Evolutionary conservation across 2,888 invertebrate genomes (phyloP).

Genomic region (Caenorhabditis uteleia): DNA sequence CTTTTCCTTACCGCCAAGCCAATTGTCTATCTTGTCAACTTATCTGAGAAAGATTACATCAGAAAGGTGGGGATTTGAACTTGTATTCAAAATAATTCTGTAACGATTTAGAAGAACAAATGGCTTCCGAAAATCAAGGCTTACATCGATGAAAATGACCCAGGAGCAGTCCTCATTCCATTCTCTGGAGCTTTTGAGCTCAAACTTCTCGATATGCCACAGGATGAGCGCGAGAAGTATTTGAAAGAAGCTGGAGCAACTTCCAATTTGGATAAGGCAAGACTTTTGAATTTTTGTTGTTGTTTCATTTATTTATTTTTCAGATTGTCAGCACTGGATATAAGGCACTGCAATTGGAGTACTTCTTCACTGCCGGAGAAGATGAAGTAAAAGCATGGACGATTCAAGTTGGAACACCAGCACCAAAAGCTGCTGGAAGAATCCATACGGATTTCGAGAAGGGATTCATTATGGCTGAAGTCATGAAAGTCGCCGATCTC

Average conservation of each 20-base stretch:
- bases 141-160: constrained; percentile 96
- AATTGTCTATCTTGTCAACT: constrained; percentile 92
- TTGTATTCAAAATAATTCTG: not conserved
- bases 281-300: not conserved
- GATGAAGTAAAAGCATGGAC: constrained; percentile 99
- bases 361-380: constrained; percentile 92
- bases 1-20: constrained; percentile 96
- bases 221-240: constrained; percentile 79
- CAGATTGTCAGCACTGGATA: constrained; percentile 95
- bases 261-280: constrained; percentile 47
- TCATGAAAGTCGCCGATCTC: constrained; percentile 97
- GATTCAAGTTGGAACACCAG: constrained; percentile 96
- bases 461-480: constrained; percentile 83
- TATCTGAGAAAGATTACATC: constrained; percentile 96
- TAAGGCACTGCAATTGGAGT: constrained; percentile 91
- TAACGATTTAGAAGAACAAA: constrained; percentile 64
- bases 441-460: constrained; percentile 99
- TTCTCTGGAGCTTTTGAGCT: constrained; percentile 92
- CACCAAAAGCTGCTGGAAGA: constrained; percentile 95
- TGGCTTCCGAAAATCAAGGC: constrained; percentile 91
- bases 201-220: constrained; percentile 84
- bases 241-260: constrained; percentile 77
- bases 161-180: constrained; percentile 86
- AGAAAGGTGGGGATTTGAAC: constrained; percentile 76
- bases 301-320: constrained; percentile 75